phyloP scores from a whole-genome alignment of 2,113 vertebrate genomes.

The Pachypanchax playfairii region DNA sequence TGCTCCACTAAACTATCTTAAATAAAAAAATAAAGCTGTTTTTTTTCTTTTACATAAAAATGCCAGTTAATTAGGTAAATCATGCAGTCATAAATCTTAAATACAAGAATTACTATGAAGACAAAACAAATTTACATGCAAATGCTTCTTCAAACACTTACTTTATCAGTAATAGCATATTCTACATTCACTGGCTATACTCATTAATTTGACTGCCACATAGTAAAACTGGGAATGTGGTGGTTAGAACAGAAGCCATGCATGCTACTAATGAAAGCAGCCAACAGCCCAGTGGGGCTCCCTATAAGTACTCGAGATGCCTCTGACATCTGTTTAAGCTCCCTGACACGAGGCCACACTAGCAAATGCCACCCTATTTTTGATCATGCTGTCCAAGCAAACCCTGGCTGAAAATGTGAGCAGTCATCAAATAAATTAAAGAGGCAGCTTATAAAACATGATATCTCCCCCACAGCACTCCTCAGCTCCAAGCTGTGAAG shows the following conservation, averaged over 20 bases:
- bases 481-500: conserved; percentile 2
- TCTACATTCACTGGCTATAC: conserved; percentile 6
- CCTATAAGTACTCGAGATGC: conserved; percentile 22
- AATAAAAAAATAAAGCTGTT: no score
- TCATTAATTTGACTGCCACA: background rate
- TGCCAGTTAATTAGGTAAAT: no score
- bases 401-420: conserved; percentile 20
- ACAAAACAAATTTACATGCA: background rate
- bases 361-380: conserved; percentile 42
- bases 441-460: conserved; percentile 24
- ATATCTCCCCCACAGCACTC: conserved; percentile 29
- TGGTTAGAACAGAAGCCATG: background rate
- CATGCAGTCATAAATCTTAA: background rate
- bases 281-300: background rate
- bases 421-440: conserved; percentile 46
- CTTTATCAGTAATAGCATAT: conserved; percentile 10
- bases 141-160: conserved; percentile 43
- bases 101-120: background rate
- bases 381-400: conserved; percentile 16
- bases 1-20: no score
- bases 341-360: conserved; percentile 24
- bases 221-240: conserved; percentile 5
- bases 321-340: conserved; percentile 16
- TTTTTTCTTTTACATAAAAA: no score
- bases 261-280: conserved; percentile 7